phyloP scores from a whole-genome alignment of 2,888 invertebrate genomes.

The Trisateles emortualis region DNA sequence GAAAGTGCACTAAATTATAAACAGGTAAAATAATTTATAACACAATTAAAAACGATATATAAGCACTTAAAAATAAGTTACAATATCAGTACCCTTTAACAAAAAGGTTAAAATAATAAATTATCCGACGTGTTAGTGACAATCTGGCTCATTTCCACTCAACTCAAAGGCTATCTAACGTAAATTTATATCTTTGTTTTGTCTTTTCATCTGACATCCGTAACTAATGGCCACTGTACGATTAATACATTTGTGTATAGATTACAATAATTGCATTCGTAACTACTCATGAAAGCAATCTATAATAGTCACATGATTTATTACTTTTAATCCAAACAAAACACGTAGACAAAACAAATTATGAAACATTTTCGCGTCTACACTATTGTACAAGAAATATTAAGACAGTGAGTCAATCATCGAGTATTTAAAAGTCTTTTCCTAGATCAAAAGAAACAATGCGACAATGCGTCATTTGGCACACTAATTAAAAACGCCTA shows the following conservation, averaged over 20 bases:
- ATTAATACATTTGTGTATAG: conserved; percentile 39
- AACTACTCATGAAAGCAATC: conserved; percentile 36
- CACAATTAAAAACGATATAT: not conserved
- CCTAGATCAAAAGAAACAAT: conserved; percentile 45
- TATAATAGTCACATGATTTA: conserved; percentile 36
- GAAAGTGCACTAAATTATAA: not conserved
- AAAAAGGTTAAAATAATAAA: conserved; percentile 1
- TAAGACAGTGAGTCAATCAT: conserved; percentile 33
- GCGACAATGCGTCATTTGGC: conserved; percentile 70
- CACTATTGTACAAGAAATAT: conserved; percentile 10
- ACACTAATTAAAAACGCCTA: conserved; percentile 66
- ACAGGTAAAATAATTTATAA: not conserved
- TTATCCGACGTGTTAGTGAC: conserved; percentile 28
- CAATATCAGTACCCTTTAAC: not conserved
- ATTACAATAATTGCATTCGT: conserved; percentile 35
- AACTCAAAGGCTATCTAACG: conserved; percentile 34
- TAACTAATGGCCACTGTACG: conserved; percentile 42
- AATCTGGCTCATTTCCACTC: conserved; percentile 54
- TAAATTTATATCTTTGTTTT: conserved; percentile 50
- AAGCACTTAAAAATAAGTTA: not conserved
- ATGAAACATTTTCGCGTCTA: conserved; percentile 13
- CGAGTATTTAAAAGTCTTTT: conserved; percentile 33
- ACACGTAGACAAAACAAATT: conserved; percentile 19
- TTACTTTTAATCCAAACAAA: conserved; percentile 8
- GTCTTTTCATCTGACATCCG: conserved; percentile 53